These are phyloP conservation scores for Drosophila parthenogenetica DNA, from an alignment of 2,888 invertebrate species.

Conservation along the genomic window DNA sequence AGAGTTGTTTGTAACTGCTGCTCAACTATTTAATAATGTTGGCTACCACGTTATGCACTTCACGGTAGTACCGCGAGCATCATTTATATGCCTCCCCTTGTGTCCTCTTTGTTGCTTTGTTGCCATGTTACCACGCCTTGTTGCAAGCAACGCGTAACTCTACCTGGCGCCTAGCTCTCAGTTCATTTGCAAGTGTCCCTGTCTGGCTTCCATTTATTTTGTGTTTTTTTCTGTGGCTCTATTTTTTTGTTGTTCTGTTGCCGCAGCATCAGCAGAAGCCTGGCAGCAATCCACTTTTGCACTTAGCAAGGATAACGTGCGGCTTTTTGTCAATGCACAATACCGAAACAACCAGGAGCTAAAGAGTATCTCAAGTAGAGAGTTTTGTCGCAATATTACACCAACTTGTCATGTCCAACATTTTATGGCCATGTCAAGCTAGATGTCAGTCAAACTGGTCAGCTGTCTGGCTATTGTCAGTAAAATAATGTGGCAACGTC, in stretches of 20 bases:
- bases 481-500: constrained; percentile 45
- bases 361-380: constrained; percentile 2
- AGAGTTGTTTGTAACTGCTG: constrained; percentile 65
- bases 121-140: background rate
- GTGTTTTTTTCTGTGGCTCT: constrained; percentile 9
- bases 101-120: constrained; percentile 11
- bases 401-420: constrained; percentile 80
- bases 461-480: constrained; percentile 45
- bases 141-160: constrained; percentile 27
- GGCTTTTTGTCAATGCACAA: constrained; percentile 69
- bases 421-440: constrained; percentile 74
- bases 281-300: constrained; percentile 76
- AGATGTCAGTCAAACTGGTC: constrained; percentile 15
- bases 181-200: constrained; percentile 75
- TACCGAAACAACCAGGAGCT: constrained; percentile 16
- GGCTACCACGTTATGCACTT: constrained; percentile 61
- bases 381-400: constrained; percentile 78
- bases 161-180: constrained; percentile 30
- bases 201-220: constrained; percentile 44
- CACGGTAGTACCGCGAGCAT: constrained; percentile 39
- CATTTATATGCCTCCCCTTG: constrained; percentile 46
- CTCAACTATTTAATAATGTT: constrained; percentile 78
- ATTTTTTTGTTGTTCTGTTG: background rate
- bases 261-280: constrained; percentile 11
- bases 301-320: constrained; percentile 75